A percentile compares a stretch with the other conserved stretches of the same genome.
These are phyloP conservation scores for Neoaliturus tenellus DNA, from an alignment of 2,888 invertebrate species.

Conservation along the genomic window DNA sequence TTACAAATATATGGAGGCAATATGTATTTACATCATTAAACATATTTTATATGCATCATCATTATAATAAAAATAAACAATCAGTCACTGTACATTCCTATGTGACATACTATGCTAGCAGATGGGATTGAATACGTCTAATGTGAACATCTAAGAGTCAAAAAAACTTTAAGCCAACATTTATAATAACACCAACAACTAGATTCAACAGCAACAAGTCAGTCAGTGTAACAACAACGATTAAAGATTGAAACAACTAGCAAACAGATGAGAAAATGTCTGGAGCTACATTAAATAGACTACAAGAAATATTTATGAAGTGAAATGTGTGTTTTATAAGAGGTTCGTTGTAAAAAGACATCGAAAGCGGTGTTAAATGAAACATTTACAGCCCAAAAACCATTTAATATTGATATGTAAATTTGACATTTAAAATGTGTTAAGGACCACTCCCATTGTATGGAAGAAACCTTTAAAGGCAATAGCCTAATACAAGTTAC, in stretches of 20 bases:
- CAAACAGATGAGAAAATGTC: no score
- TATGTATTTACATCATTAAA: not conserved
- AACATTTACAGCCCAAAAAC: not conserved
- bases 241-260: no score
- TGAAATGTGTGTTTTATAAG: no score
- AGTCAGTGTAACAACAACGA: not conserved
- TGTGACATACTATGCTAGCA: not conserved
- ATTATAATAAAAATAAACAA: not conserved
- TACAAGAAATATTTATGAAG: no score
- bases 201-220: conserved; percentile 15
- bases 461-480: no score
- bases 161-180: not conserved
- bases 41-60: not conserved
- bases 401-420: conserved; percentile 4
- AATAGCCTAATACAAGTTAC: no score
- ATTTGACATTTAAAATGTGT: no score
- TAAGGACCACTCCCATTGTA: no score
- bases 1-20: not conserved
- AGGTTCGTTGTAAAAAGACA: not conserved
- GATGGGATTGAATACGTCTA: conserved; percentile 18
- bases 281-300: no score
- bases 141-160: conserved; percentile 12
- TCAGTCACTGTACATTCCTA: not conserved
- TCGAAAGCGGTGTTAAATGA: not conserved
- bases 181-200: not conserved